Evolutionary conservation across 2,888 invertebrate species (phyloP), one percentile per base, ranked within the genome.

Genomic region (Melanotus villosus): DNA sequence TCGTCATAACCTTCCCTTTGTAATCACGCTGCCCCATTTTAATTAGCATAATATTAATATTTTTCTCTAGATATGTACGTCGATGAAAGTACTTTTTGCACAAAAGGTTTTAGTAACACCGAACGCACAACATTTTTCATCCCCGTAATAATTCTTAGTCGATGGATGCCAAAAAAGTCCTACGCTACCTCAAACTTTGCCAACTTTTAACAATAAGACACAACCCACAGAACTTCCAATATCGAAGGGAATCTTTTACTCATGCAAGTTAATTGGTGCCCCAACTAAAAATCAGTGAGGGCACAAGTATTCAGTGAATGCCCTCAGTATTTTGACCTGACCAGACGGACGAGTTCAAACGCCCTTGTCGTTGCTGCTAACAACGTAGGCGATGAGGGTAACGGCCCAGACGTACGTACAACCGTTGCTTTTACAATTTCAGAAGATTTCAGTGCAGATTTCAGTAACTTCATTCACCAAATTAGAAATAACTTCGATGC

Each of bases 301-400:
- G 47, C 18, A 47, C 1, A 16, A 16, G 12, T 18, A 16, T 45
- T 63, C 57, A 57, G 65, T 57, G 65, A 57, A 65, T 65, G 65
- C 65, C 65, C 62, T 26, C 43, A 9, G 56, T 54, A 59, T 38
- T 68, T 58, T 58, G 62, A 54, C 62, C 54, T 54, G 66, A 52
- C 66, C 52, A 54, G 62, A 54, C 62, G 54, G 41, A 62, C 68
- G 62, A 47, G 68, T 68, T 68, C 62, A 62, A 68, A 57, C 60
- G 59, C 68, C 68, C 68, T 68, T 62, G 62, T 45, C 34, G 23
- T 68, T 62, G 62, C 58, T 18, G 43, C 52, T 50, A 23, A 52
- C 45, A 59, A 67, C 54, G 68, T 68, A 32, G 62, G 62, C 45
- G 68, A 56, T 36, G 56, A 57, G 68, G 68, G 68, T 68, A 68